Evolutionary conservation across 2,888 invertebrate species (phyloP).

Genomic region (Omphaloscelis lunosa): DNA sequence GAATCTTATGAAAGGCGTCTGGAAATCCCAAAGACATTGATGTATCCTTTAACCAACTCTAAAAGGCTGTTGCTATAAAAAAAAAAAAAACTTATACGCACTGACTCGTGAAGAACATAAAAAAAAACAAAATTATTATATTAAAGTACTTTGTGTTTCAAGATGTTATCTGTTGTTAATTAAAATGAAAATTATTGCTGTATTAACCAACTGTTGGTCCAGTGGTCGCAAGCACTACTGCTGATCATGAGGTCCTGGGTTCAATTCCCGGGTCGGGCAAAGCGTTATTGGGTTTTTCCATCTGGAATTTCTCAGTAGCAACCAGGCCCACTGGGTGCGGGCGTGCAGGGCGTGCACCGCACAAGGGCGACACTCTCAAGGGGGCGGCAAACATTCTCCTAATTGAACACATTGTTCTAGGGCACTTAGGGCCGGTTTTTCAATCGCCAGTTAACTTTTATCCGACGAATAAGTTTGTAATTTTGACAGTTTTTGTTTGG

Average conservation of each 20-base stretch:
- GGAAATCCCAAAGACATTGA: constrained; percentile 28
- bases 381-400: too few relatives aligned
- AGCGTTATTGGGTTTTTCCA: too few relatives aligned
- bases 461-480: too few relatives aligned
- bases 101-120: constrained; percentile 32
- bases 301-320: too few relatives aligned
- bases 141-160: neutral
- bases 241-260: too few relatives aligned
- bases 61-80: neutral
- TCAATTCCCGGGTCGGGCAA: neutral
- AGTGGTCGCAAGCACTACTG: neutral
- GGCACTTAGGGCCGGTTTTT: too few relatives aligned
- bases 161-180: neutral
- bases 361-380: too few relatives aligned
- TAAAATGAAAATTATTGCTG: neutral
- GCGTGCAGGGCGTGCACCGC: too few relatives aligned
- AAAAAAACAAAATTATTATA: neutral
- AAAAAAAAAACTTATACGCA: neutral
- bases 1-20: constrained; percentile 21
- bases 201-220: neutral
- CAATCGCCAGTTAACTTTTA: too few relatives aligned
- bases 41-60: constrained; percentile 4
- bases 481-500: too few relatives aligned
- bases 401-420: too few relatives aligned
- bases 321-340: too few relatives aligned